Evolutionary conservation across 2,797 vertebrate species (phyloP).

Genomic region (Tapirus indicus): DNA sequence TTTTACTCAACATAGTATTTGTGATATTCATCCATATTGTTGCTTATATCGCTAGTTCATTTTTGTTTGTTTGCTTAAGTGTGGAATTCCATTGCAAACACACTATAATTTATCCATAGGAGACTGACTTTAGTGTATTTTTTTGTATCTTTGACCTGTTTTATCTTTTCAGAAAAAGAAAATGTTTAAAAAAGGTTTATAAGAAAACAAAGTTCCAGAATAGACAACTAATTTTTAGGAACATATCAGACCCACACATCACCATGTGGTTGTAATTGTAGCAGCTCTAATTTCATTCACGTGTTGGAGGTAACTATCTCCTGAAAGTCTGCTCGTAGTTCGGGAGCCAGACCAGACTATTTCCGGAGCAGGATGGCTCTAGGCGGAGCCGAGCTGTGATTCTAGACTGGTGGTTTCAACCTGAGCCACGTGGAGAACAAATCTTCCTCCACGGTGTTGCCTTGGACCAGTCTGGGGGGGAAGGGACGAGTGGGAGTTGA

Average conservation of each 20-base stretch:
- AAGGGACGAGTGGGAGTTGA: background rate
- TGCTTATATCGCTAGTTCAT: background rate
- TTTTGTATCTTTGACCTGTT: background rate
- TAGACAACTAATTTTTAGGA: constrained; percentile 60
- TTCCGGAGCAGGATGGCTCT: background rate
- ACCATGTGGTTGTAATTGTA: background rate
- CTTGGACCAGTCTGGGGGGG: background rate
- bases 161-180: background rate
- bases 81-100: background rate
- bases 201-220: background rate
- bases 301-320: background rate
- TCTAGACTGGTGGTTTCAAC: background rate
- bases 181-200: background rate
- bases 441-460: background rate
- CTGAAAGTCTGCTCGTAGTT: background rate
- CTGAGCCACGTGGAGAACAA: background rate
- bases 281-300: background rate
- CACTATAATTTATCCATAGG: background rate
- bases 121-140: background rate
- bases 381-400: background rate
- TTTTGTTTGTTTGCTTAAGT: constrained; percentile 25
- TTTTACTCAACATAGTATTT: background rate
- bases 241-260: background rate
- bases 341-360: background rate
- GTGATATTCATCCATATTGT: background rate